phyloP scores from a whole-genome alignment of 53 echinoderm and acorn worm species.

The Crossaster papposus region DNA sequence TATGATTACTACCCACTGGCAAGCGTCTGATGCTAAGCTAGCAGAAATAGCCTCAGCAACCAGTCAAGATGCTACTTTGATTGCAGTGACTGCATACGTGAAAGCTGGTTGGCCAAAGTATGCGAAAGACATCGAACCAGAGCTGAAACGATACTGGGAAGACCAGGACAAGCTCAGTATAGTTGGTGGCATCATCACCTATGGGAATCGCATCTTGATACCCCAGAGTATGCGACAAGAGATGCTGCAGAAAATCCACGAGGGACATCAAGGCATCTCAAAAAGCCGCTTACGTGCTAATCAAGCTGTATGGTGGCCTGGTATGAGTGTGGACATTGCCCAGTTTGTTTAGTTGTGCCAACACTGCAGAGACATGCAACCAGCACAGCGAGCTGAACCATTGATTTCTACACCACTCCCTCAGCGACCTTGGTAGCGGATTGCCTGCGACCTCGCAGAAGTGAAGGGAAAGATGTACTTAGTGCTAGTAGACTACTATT shows the following conservation, averaged over 20 bases:
- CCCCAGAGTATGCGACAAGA: not conserved
- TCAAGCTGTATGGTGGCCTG: conserved; percentile 45
- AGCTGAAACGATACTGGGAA: conserved; percentile 22
- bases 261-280: conserved; percentile 27
- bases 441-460: conserved; percentile 21
- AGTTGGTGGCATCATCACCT: conserved; percentile 50
- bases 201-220: conserved; percentile 38
- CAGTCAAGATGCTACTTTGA: too few species aligned
- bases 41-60: too few species aligned
- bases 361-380: conserved; percentile 10
- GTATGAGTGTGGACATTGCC: conserved; percentile 3
- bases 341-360: not conserved
- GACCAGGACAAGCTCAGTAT: conserved; percentile 50
- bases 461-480: conserved; percentile 32
- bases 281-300: conserved; percentile 12
- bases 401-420: conserved; percentile 4
- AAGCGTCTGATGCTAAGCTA: too few species aligned
- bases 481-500: conserved; percentile 69
- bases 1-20: too few species aligned
- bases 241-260: not conserved
- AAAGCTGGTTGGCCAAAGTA: too few species aligned
- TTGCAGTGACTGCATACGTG: too few species aligned
- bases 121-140: not conserved
- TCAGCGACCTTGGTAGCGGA: conserved; percentile 30
- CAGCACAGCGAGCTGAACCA: conserved; percentile 31